phyloP scores from a whole-genome alignment of 1,140 invertebrate species.

The Tyrophagus putrescentiae region DNA sequence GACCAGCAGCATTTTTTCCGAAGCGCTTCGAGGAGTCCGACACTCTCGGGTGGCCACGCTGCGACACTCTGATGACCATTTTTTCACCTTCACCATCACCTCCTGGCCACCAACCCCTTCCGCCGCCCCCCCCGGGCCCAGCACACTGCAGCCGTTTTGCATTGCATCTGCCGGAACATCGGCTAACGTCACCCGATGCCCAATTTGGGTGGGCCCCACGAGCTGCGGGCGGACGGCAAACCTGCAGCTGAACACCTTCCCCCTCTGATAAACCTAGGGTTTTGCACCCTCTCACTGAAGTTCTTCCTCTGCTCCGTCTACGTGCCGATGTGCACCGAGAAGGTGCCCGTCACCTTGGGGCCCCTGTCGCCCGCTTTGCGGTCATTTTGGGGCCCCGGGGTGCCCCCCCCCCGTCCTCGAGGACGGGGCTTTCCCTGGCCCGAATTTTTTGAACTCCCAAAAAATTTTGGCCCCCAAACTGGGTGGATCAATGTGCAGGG shows the following conservation, averaged over 20 bases:
- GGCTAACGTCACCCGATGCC: constrained; percentile 94
- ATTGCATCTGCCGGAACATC: constrained; percentile 79
- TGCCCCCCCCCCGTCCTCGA: constrained; percentile 81
- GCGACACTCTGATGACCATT: too few species aligned
- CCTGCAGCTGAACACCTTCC: constrained; percentile 82
- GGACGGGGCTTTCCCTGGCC: constrained; percentile 85
- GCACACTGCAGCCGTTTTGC: constrained; percentile 75
- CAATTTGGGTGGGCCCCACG: constrained; percentile 78
- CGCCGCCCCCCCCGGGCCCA: constrained; percentile 10
- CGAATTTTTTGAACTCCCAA: constrained; percentile 76
- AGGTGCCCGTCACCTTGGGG: constrained; percentile 13
- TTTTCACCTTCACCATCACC: too few species aligned
- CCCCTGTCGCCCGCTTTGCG: constrained; percentile 76
- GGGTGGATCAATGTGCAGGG: constrained; percentile 51
- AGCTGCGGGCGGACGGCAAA: constrained; percentile 89
- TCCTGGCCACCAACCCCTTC: too few species aligned
- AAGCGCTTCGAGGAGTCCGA: too few species aligned
- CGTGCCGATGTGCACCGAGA: constrained; percentile 62
- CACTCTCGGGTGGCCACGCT: too few species aligned
- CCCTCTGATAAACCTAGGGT: constrained; percentile 79
- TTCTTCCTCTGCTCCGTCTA: constrained; percentile 93
- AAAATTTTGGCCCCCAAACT: constrained; percentile 60
- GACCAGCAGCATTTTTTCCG: too few species aligned
- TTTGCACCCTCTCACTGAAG: constrained; percentile 77
- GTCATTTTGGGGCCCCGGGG: constrained; percentile 73